These are phyloP conservation scores for Hypotaenidia philippensis DNA, from an alignment of 2,797 vertebrate species.

Conservation along the genomic window DNA sequence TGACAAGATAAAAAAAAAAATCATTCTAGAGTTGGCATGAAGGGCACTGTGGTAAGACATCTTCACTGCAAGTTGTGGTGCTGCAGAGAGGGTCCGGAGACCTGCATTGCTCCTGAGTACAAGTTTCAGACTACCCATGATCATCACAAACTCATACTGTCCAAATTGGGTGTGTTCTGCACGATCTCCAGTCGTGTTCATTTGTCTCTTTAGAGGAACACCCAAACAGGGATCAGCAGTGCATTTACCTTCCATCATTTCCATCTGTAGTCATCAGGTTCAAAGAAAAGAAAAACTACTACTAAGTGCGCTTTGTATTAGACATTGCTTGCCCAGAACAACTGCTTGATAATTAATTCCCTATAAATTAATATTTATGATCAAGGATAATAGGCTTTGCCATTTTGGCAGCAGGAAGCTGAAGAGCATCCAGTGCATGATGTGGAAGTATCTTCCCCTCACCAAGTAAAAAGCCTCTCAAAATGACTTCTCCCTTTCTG, in stretches of 20 bases:
- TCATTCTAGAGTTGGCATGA: not conserved
- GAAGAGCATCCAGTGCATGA: not conserved
- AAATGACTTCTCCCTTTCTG: not conserved
- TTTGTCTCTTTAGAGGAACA: not conserved
- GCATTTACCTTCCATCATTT: not conserved
- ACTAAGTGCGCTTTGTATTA: not conserved
- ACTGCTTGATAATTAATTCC: not conserved
- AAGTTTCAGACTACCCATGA: too few relatives aligned
- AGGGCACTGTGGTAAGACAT: not conserved
- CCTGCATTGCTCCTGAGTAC: not conserved
- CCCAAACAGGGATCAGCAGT: not conserved
- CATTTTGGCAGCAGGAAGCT: not conserved
- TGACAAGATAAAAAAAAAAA: accelerated
- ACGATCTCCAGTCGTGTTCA: not conserved
- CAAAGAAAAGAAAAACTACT: not conserved
- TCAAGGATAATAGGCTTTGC: not conserved
- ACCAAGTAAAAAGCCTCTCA: not conserved
- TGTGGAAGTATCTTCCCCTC: not conserved
- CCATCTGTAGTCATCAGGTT: not conserved
- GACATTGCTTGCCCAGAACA: not conserved
- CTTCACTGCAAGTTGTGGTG: not conserved
- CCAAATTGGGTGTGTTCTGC: not conserved
- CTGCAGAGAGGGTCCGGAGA: not conserved
- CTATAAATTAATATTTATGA: not conserved
- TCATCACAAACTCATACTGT: not conserved